Percentiles rank a stretch among this genome's conserved stretches.
Conservation (phyloP, 1,140 invertebrate genomes). For the Neotoxoptera formosana region DNA sequence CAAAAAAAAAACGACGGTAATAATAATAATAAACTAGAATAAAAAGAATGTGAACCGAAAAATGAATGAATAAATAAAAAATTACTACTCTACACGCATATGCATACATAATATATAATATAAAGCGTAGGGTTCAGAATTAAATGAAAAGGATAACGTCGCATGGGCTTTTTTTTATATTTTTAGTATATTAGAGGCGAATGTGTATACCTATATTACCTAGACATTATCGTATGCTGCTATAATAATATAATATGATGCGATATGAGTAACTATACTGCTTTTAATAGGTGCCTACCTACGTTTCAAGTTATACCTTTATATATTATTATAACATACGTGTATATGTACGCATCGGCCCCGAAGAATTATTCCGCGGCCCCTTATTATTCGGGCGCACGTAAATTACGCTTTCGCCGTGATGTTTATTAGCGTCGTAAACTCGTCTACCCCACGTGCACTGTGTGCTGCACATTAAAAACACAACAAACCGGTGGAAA, state of each 20-base stretch:
- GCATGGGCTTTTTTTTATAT: not conserved
- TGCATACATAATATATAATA: slow-evolving; percentile 5
- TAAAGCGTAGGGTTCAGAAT: not conserved
- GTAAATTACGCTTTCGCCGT: slow-evolving; percentile 34
- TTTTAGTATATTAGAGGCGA: not conserved
- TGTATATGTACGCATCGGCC: not conserved
- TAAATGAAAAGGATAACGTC: not conserved
- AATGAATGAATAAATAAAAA: slow-evolving; percentile 30
- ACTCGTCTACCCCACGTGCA: slow-evolving; percentile 21
- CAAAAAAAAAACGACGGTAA: not conserved
- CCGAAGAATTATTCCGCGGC: not conserved
- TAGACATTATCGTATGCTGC: no score
- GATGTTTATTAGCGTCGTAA: slow-evolving; percentile 53
- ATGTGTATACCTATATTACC: not conserved
- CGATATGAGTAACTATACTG: not conserved
- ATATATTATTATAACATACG: not conserved
- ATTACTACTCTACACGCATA: slow-evolving; percentile 11
- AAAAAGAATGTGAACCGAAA: slow-evolving; percentile 1
- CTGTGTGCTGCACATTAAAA: not conserved
- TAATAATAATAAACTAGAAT: slow-evolving; percentile 32
- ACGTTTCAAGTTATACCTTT: no score
- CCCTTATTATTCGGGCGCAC: slow-evolving; percentile 1
- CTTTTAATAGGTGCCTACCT: no score
- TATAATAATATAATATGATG: not conserved
- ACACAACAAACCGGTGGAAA: slow-evolving; percentile 24